Conservation (phyloP, 2,113 vertebrate species). For the Atherinomorus stipes region DNA sequence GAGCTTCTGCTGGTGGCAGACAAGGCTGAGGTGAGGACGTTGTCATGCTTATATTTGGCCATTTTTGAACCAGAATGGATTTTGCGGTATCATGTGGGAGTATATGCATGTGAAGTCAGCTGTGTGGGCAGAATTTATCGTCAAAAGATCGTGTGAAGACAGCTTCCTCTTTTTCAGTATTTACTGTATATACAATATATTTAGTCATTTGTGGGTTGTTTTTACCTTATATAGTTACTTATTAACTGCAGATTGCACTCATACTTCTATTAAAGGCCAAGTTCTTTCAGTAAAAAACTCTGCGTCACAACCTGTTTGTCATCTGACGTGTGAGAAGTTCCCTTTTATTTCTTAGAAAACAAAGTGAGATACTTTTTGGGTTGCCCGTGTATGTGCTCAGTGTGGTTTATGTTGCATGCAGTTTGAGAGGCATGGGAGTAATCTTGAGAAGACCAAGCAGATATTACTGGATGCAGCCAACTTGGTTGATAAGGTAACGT, state of each 20-base stretch:
- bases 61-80: not conserved
- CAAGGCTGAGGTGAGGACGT: slow-evolving; percentile 90
- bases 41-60: not conserved
- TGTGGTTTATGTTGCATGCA: slow-evolving; percentile 66
- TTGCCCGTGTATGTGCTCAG: not conserved
- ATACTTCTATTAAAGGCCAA: not conserved
- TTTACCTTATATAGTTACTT: not conserved
- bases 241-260: not conserved
- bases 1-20: slow-evolving; percentile 96
- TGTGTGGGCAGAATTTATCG: not conserved
- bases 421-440: slow-evolving; percentile 88
- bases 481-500: slow-evolving; percentile 93
- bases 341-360: not conserved
- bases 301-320: slow-evolving; percentile 24
- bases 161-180: not conserved
- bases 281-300: not conserved
- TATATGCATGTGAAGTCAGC: not conserved
- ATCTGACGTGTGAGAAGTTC: not conserved
- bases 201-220: not conserved
- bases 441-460: slow-evolving; percentile 83
- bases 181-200: not conserved
- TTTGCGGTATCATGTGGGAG: not conserved
- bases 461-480: slow-evolving; percentile 94
- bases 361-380: not conserved
- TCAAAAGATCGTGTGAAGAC: not conserved